Evolutionary conservation across 2,797 vertebrate species (phyloP), one percentile per base, ranked within the genome.

Genomic region (Lutjanus argentimaculatus): DNA sequence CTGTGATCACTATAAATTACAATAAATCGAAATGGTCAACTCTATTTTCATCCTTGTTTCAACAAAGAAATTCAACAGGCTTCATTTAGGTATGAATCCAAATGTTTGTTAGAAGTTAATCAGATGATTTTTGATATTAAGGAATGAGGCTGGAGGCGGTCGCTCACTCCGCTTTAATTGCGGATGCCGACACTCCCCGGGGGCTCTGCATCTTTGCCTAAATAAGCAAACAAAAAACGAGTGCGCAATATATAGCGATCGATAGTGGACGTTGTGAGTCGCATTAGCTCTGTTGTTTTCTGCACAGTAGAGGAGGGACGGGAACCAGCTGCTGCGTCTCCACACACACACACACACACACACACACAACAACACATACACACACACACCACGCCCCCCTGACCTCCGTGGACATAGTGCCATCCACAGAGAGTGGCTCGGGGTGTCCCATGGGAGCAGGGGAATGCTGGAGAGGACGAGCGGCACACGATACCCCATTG

Each of bases 401-500:
- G 92, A 95, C 94, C 93, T 93, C 92, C 65, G 67, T 77, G 90
- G 92, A 92, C 93, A 85, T 85, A 75, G 90, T 89, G 86, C 88
- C 90, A 88, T 92, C 90, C 90, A 88, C 91, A 80, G 64, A 92
- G 91, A 94, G 94, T 90, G 91, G 91, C 87, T 88, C 64, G 52
- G 78, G 64, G 69, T 62, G 85, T 94, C 94, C 94, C 94, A 61
- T 72, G 93, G 93, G 94, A 94, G 86, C 89, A 71, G 77, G 93
- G 93, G 90, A 91, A 92, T 93, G 91, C 90, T 71, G 92, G 82
- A 83, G 91, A 93, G 88, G 91, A 91, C 92, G 90, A 94, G 92
- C 91, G 95, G 95, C 95, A 95, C 94, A 95, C 94, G 95, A 95
- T 92, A 89, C 85, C 86, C 94, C 84, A 94, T 95, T 95, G 94